These are phyloP conservation scores for Phasia obesa DNA, from an alignment of 2,888 invertebrate species.

Conservation along the genomic window DNA sequence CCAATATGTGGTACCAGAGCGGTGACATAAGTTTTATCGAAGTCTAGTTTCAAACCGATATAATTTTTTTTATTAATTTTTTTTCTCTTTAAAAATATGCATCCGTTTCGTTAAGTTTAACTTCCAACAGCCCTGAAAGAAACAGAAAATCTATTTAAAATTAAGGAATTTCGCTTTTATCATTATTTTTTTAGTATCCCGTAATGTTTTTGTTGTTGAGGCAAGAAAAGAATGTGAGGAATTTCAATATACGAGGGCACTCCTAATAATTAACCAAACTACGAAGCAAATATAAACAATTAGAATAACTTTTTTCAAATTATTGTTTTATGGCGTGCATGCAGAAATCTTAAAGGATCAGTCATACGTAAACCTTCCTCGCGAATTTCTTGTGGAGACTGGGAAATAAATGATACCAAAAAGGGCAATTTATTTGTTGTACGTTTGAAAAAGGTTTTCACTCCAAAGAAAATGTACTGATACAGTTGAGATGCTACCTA, in stretches of 20 bases:
- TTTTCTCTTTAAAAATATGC: neutral
- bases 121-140: neutral
- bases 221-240: neutral
- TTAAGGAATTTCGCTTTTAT: constrained; percentile 25
- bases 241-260: neutral
- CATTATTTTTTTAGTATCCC: neutral
- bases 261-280: neutral
- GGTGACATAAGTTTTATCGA: constrained; percentile 22
- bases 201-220: constrained; percentile 3
- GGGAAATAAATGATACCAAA: no score
- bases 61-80: neutral
- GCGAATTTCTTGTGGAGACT: no score
- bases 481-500: no score
- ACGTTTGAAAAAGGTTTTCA: no score
- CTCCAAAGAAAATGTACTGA: no score
- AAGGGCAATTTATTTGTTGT: no score
- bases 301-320: no score
- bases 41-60: constrained; percentile 11
- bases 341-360: no score
- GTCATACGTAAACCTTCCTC: no score
- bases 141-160: constrained; percentile 26
- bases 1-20: constrained; percentile 1
- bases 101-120: constrained; percentile 14
- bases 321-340: no score
- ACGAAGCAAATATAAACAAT: neutral